Evolutionary conservation across 2,113 vertebrate genomes (phyloP).

Genomic region (Lampris incognitus): DNA sequence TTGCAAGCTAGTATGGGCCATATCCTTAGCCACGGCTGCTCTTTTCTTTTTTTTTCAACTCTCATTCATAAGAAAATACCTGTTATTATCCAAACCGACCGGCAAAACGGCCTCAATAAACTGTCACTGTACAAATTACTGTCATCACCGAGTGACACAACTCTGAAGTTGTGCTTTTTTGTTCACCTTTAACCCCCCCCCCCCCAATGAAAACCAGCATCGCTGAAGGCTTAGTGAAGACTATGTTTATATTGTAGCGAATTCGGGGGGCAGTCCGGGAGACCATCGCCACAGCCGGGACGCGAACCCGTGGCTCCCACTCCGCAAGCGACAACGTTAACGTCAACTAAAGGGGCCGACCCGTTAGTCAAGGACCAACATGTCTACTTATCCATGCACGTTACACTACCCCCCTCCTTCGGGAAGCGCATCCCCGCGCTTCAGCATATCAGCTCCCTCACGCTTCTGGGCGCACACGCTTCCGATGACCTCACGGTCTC

Average conservation of each 20-base stretch:
- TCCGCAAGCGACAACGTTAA: no score
- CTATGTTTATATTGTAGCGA: background rate
- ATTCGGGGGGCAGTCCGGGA: no score
- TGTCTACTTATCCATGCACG: no score
- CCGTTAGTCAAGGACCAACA: no score
- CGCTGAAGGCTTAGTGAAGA: slow-evolving; percentile 13
- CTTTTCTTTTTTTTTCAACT: slow-evolving; percentile 19
- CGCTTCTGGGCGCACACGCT: no score
- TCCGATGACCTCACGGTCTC: no score
- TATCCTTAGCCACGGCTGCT: background rate
- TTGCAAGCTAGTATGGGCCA: slow-evolving; percentile 31
- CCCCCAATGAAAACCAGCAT: background rate
- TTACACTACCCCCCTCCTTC: no score
- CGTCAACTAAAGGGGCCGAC: no score
- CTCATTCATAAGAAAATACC: background rate
- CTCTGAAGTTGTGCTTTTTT: background rate
- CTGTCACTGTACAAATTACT: background rate
- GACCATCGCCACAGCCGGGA: no score
- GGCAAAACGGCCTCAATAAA: background rate
- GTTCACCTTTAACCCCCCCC: background rate
- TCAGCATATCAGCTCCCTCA: no score
- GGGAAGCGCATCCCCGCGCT: no score
- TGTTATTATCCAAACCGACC: background rate
- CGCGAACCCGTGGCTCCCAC: no score
- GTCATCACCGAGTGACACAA: background rate